Base-by-base conservation (phyloP, 2,113 vertebrate species). In the Lampris megalopsis region DNA sequence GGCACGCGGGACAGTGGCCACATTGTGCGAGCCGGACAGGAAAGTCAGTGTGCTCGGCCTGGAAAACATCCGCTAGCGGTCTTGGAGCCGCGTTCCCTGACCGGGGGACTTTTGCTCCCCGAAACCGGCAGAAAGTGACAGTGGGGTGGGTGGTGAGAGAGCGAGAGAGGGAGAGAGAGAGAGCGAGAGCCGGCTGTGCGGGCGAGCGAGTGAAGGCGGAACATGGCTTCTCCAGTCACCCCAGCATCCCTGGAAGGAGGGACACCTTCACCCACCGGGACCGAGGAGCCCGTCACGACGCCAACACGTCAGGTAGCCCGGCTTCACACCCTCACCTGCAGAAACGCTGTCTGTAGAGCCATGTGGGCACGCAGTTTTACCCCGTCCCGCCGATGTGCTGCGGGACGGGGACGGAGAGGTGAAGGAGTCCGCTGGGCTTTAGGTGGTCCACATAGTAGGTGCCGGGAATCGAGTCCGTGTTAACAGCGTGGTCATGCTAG, bases 261-360 rank as follows among this genome's bases (percentile, higher is more conserved):
- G 77, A 88, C 89, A 63, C 89, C 89, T 43, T 90, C 86, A 53
- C 89, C 86, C 48, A 70, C 11, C 2, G 86, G 78, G 60, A 85
- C 72, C 1, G 75, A 82, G 38, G 86, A 84, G 50, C 65, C 72
- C 52, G n/a, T 76, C 1, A 68, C 70, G 8, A 59, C 58, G 59
- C 53, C 80, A 66, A n/a, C n/a, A n/a, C n/a, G n/a, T n/a, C 78
- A 88, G 89, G 89, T 88, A 45, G n/a, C n/a, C n/a, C 43, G 43
- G 4, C 7, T 45, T 4, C 43, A 45, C 43, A 4, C 1, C 2
- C 43, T 45, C 43, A 6, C n/a, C n/a, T n/a, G n/a, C n/a, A n/a
- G n/a, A n/a, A n/a, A n/a, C n/a, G n/a, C n/a, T n/a, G n/a, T n/a
- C n/a, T n/a, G n/a, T n/a, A n/a, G n/a, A n/a, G n/a, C n/a, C n/a